Conservation (phyloP, 2,113 vertebrate species). For the Hiodon alosoides region DNA sequence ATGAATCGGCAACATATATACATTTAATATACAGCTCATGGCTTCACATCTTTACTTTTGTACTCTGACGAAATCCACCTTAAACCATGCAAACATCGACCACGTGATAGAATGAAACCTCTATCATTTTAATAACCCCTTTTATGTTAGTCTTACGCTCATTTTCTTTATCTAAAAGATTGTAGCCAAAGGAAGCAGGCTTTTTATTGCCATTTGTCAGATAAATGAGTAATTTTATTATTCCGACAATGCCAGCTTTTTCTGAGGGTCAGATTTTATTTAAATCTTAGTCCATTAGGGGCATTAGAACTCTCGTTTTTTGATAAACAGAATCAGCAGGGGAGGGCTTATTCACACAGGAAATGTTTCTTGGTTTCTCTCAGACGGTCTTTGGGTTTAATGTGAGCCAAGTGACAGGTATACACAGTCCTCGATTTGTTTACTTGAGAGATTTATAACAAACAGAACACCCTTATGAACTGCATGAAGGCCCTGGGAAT, state of each 20-base stretch:
- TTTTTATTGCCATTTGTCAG: constrained; percentile 78
- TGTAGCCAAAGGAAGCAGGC: constrained; percentile 72
- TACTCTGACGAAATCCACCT: constrained; percentile 34
- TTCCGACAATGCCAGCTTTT: constrained; percentile 66
- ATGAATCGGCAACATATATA: no score
- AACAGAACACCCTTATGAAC: not conserved
- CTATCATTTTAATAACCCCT: constrained; percentile 25
- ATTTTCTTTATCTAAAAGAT: constrained; percentile 55
- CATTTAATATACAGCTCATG: not conserved
- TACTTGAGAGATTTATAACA: constrained; percentile 10
- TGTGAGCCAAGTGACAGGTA: constrained; percentile 17
- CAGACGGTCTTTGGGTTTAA: constrained; percentile 35
- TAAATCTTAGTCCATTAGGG: constrained; percentile 91
- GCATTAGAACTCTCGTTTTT: constrained; percentile 74
- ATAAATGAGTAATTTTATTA: constrained; percentile 81
- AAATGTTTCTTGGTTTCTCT: not conserved
- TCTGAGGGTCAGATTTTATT: constrained; percentile 89
- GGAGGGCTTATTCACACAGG: constrained; percentile 42
- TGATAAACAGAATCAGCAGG: constrained; percentile 97
- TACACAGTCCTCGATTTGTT: not conserved
- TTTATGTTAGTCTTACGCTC: constrained; percentile 25
- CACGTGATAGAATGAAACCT: not conserved
- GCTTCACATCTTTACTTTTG: not conserved
- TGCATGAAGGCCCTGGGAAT: no score
- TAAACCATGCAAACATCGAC: constrained; percentile 24